Evolutionary conservation across 1,140 invertebrate species (phyloP).

Genomic region (Nasonia vitripennis): DNA sequence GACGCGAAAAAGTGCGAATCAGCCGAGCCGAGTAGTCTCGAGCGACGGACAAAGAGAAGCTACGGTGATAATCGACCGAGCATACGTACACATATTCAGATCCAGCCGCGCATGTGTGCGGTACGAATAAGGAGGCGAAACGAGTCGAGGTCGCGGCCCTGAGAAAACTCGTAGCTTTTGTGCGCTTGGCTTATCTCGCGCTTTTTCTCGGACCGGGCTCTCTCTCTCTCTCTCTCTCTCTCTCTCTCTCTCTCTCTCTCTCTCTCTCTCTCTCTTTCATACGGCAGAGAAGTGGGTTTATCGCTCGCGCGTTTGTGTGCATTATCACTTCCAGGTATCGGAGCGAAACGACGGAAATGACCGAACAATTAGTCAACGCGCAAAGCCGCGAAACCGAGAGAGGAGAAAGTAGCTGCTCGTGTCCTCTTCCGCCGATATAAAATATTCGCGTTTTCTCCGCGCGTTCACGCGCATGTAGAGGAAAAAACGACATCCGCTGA

Average conservation of each 20-base stretch:
- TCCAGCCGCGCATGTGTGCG: not conserved
- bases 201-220: not conserved
- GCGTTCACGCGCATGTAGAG: not conserved
- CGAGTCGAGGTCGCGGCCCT: not conserved
- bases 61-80: not conserved
- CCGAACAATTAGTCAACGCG: not conserved
- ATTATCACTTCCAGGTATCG: not conserved
- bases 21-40: not conserved
- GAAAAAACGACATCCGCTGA: too few relatives aligned
- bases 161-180: slow-evolving; percentile 1
- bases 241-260: too few relatives aligned
- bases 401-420: not conserved
- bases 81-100: not conserved
- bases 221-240: too few relatives aligned
- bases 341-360: not conserved
- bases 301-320: not conserved
- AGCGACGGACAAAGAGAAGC: not conserved
- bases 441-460: not conserved
- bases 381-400: not conserved
- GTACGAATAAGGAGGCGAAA: not conserved
- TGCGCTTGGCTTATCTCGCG: not conserved
- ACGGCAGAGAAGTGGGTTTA: not conserved
- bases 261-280: too few relatives aligned
- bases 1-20: not conserved
- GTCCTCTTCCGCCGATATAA: not conserved